Conservation (phyloP, 2,888 invertebrate species). For the Spilarctia lutea region DNA sequence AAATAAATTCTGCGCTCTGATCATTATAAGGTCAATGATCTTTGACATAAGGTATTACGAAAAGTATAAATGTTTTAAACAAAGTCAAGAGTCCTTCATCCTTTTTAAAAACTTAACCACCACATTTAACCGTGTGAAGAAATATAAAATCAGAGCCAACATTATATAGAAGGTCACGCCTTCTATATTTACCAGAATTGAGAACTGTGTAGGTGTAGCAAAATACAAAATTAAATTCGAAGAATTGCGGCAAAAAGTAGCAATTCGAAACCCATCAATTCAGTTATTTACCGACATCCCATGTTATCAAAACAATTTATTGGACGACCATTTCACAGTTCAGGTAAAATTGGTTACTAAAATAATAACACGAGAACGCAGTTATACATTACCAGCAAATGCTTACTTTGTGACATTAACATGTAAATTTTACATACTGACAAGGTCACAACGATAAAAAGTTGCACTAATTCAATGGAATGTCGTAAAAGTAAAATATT, state of each 20-base stretch:
- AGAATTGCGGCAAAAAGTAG: conserved; percentile 72
- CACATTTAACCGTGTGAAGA: conserved; percentile 14
- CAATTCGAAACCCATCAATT: conserved; percentile 71
- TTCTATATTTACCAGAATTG: conserved; percentile 68
- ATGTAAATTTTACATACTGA: conserved; percentile 24
- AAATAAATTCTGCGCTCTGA: conserved; percentile 56
- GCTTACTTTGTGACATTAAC: conserved; percentile 12
- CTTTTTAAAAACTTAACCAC: background rate
- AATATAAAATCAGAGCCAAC: conserved; percentile 30
- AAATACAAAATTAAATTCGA: conserved; percentile 80
- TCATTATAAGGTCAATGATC: conserved; percentile 68
- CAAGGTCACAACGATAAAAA: conserved; percentile 50
- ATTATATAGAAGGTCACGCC: conserved; percentile 55
- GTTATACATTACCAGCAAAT: conserved; percentile 17
- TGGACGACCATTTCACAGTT: conserved; percentile 28
- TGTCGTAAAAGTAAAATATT: conserved; percentile 72
- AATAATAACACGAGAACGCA: conserved; percentile 35
- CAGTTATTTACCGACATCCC: conserved; percentile 61
- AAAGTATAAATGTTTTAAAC: conserved; percentile 2
- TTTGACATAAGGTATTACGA: conserved; percentile 46
- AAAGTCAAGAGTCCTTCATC: background rate
- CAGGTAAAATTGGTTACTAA: conserved; percentile 28
- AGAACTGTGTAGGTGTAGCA: conserved; percentile 75
- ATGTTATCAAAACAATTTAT: conserved; percentile 51
- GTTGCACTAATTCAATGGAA: conserved; percentile 57